Evolutionary conservation across 2,888 invertebrate species (phyloP).

Genomic region (Apamea anceps): DNA sequence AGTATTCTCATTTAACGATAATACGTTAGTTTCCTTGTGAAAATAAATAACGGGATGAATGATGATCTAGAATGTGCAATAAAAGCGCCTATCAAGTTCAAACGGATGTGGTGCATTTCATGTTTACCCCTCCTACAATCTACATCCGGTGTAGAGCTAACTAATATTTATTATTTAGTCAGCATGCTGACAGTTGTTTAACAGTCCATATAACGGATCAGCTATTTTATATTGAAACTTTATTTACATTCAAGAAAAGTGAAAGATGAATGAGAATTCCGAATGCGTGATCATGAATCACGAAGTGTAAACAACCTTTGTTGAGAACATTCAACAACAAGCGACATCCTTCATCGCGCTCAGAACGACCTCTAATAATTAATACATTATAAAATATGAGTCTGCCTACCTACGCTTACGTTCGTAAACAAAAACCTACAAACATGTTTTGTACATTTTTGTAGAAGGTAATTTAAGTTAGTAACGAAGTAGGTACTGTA

Average conservation of each 20-base stretch:
- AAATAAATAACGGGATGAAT: not conserved
- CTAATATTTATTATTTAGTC: conserved; percentile 38
- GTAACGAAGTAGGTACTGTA: not conserved
- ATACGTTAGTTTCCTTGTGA: not conserved
- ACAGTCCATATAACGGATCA: conserved; percentile 19
- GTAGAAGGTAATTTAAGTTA: conserved; percentile 2
- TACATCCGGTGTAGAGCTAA: conserved; percentile 54
- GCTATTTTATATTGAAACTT: conserved; percentile 19
- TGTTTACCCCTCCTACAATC: conserved; percentile 47
- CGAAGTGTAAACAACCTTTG: conserved; percentile 61
- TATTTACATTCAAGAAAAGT: conserved; percentile 37
- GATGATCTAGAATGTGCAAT: conserved; percentile 17
- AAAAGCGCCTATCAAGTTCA: conserved; percentile 32
- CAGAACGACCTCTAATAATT: conserved; percentile 48
- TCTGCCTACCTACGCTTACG: conserved; percentile 20
- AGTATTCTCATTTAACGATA: not conserved
- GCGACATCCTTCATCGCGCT: conserved; percentile 50
- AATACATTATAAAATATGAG: conserved; percentile 42
- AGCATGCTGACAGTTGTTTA: conserved; percentile 37
- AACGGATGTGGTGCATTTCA: conserved; percentile 47
- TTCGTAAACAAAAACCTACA: conserved; percentile 36
- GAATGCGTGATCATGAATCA: conserved; percentile 63
- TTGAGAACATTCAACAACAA: conserved; percentile 57
- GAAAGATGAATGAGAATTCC: conserved; percentile 62
- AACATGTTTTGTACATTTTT: conserved; percentile 25